phyloP scores from a whole-genome alignment of 1,140 invertebrate species.

The Battus philenor region DNA sequence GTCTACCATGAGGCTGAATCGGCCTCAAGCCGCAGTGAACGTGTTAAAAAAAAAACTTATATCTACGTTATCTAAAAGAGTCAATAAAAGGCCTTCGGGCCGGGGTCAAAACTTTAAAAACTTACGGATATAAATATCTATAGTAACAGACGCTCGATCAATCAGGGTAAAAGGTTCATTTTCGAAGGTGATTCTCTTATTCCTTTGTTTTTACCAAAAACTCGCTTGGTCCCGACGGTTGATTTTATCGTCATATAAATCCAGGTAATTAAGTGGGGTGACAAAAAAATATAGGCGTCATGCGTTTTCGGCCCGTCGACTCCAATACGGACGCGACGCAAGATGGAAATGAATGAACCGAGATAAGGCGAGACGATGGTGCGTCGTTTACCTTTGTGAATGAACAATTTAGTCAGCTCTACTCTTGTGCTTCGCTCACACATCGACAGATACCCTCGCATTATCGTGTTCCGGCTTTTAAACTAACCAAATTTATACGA shows the following conservation, averaged over 20 bases:
- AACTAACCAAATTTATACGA: too few relatives aligned
- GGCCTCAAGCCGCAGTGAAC: too few relatives aligned
- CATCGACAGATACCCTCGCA: conserved; percentile 2
- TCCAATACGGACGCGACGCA: conserved; percentile 67
- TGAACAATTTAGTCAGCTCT: conserved; percentile 28
- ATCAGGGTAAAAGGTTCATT: conserved; percentile 36
- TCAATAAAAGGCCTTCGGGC: background rate
- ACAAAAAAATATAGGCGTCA: conserved; percentile 71
- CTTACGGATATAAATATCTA: conserved; percentile 19
- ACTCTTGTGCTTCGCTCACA: conserved; percentile 1
- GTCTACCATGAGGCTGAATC: too few relatives aligned
- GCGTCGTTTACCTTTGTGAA: conserved; percentile 44
- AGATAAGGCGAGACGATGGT: conserved; percentile 63
- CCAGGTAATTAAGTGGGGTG: conserved; percentile 72
- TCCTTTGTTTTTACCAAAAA: conserved; percentile 47
- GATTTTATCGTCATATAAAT: conserved; percentile 72
- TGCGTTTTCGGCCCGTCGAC: conserved; percentile 67
- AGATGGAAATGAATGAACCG: conserved; percentile 73
- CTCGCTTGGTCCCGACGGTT: conserved; percentile 44
- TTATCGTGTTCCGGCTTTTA: conserved; percentile 14
- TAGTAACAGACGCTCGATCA: conserved; percentile 29
- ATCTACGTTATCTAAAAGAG: background rate
- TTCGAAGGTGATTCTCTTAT: conserved; percentile 30
- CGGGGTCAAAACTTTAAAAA: too few relatives aligned
- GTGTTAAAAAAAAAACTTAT: too few relatives aligned